Base-by-base conservation (phyloP, 1,140 invertebrate species). In the Magallana angulata region DNA sequence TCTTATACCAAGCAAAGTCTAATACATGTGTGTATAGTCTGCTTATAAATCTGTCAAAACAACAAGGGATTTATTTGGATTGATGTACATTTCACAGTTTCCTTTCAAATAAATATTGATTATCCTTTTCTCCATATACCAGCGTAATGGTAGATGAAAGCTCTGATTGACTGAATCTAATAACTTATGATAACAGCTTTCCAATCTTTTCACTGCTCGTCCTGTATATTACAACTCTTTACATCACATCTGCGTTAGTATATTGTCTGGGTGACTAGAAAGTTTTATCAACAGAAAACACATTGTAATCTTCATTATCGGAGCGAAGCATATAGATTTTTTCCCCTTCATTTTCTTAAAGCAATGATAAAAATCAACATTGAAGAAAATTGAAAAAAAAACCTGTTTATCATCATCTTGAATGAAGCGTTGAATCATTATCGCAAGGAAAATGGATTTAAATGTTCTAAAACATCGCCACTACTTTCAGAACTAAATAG, bases 81-180 rank as follows among this genome's bases (percentile, higher is more conserved):
- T 71, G 64, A 71, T 71, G 64, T 76, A 30, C 68, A 48, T 76
- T 76, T 76, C 68, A 76, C 68, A 30, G 24, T 76, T 76, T 76
- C 24, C 68, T 76, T 36, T 76, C 24, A 11, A 30, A 24, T 76
- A 36, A 76, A 76, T 76, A 76, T 76, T 30, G 68, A 76, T 11
- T 76, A 7, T 24, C 24, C 24, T 76, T 76, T 30, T 76, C 7
- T 76, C 18, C 14, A 30, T 76, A 8, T 76, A 24, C 11, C 36
- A 76, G 18, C 68, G 36, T 76, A 30, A 76, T 11, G 36, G 68
- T 76, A 76, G 24, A 76, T 36, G 36, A 18, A 76, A 76, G 24
- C 18, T 76, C 36, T 36, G 68, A 36, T 76, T 76, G 68, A 76
- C 24, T 76, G 68, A 76, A 76, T 30, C 68, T 76, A 76, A 76